These are phyloP conservation scores for Magallana gigas DNA, from an alignment of 1,140 invertebrate species.

Conservation along the genomic window DNA sequence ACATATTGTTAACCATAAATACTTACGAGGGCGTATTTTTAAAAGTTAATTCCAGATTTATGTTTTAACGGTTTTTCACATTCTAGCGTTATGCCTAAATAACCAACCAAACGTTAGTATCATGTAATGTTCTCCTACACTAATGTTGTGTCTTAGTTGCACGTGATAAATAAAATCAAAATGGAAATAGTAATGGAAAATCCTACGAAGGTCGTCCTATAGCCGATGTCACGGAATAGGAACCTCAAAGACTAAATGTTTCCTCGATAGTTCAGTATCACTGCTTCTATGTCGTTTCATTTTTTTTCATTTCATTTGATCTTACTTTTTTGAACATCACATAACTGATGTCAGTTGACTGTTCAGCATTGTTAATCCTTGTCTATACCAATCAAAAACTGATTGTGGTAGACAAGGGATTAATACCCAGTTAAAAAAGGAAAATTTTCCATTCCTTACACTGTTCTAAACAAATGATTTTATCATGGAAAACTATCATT, in stretches of 20 bases:
- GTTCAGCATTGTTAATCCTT: too few relatives aligned
- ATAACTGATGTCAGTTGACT: too few relatives aligned
- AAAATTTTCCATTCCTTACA: too few relatives aligned
- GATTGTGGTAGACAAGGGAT: too few relatives aligned
- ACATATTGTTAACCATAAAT: background rate
- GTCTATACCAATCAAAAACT: too few relatives aligned
- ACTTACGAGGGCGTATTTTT: background rate
- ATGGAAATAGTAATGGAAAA: background rate
- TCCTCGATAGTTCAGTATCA: background rate
- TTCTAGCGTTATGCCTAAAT: background rate
- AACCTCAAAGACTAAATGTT: conserved; percentile 5
- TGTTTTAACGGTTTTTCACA: background rate
- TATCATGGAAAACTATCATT: too few relatives aligned
- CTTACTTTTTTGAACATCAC: background rate
- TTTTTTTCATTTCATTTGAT: background rate
- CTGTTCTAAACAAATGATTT: too few relatives aligned
- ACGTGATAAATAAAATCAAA: background rate
- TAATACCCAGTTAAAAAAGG: too few relatives aligned
- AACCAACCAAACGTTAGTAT: background rate
- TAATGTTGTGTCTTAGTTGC: background rate
- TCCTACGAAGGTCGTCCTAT: background rate
- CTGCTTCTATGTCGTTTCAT: background rate
- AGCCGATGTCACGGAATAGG: background rate
- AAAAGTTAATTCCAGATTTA: background rate
- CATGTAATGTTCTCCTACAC: background rate